A percentile compares a stretch with the other conserved stretches of the same genome.
Evolutionary conservation across 1,140 invertebrate species (phyloP).

Genomic region (Papilio polyxenes): DNA sequence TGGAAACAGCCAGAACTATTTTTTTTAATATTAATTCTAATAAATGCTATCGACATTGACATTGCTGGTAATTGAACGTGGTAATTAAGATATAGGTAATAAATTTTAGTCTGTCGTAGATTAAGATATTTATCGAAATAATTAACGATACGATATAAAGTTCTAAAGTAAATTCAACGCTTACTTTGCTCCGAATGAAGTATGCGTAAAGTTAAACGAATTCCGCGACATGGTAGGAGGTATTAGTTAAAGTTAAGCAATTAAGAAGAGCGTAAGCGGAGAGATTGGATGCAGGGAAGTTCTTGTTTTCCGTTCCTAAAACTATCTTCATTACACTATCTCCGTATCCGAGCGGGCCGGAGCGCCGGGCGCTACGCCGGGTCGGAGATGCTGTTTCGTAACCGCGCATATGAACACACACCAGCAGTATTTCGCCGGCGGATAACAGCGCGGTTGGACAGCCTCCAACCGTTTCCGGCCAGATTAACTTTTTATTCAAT

Average conservation of each 20-base stretch:
- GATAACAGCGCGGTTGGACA: constrained; percentile 65
- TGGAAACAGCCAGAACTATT: too few relatives aligned
- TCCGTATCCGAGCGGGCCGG: constrained; percentile 46
- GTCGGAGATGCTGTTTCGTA: constrained; percentile 40
- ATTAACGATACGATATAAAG: constrained; percentile 34
- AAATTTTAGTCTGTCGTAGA: not conserved
- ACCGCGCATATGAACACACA: constrained; percentile 52
- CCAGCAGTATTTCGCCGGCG: constrained; percentile 55
- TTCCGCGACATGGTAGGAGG: constrained; percentile 63
- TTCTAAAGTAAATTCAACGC: constrained; percentile 28
- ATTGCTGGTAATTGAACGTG: not conserved
- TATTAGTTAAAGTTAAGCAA: constrained; percentile 74
- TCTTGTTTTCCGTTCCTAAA: constrained; percentile 72
- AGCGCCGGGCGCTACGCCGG: constrained; percentile 23
- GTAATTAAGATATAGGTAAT: not conserved
- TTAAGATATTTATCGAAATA: constrained; percentile 34
- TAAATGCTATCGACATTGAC: not conserved
- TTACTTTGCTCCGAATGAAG: constrained; percentile 50
- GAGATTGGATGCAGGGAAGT: constrained; percentile 73
- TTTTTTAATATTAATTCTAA: not conserved
- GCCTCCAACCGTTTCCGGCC: constrained; percentile 59
- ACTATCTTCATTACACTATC: constrained; percentile 75
- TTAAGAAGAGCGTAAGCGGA: constrained; percentile 74
- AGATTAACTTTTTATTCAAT: constrained; percentile 64
- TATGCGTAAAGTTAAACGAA: constrained; percentile 70